Percentiles rank a stretch among this genome's conserved stretches.
Conservation (phyloP, 2,113 vertebrate genomes). For the Lepisosteus oculatus region DNA sequence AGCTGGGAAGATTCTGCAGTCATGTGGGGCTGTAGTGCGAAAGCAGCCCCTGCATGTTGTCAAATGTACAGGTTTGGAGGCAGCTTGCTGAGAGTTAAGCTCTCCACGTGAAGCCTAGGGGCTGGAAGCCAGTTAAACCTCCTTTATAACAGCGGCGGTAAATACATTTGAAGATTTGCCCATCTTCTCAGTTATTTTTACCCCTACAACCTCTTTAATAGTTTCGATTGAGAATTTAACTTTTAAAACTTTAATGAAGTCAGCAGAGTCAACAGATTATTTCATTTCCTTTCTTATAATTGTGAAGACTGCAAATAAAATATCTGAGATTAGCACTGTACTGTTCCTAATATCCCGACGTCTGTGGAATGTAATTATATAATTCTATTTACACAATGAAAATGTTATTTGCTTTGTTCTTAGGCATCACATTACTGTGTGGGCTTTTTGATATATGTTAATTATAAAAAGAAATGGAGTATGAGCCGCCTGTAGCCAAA, state of each 20-base stretch:
- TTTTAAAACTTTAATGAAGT: slow-evolving; percentile 14
- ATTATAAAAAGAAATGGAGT: slow-evolving; percentile 45
- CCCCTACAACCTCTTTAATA: too few relatives aligned
- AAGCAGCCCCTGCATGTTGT: too few relatives aligned
- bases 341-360: slow-evolving; percentile 24
- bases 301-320: slow-evolving; percentile 13
- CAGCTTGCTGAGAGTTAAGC: too few relatives aligned
- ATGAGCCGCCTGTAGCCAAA: slow-evolving; percentile 39
- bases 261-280: slow-evolving; percentile 17
- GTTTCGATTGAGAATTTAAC: too few relatives aligned
- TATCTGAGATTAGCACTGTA: slow-evolving; percentile 15
- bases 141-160: too few relatives aligned
- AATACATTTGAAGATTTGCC: too few relatives aligned
- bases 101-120: too few relatives aligned
- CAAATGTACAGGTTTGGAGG: too few relatives aligned
- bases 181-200: too few relatives aligned
- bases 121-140: too few relatives aligned
- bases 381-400: slow-evolving; percentile 41
- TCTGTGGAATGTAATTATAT: slow-evolving; percentile 35
- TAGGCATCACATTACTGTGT: slow-evolving; percentile 31
- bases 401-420: slow-evolving; percentile 43
- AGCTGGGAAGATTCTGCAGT: too few relatives aligned
- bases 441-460: slow-evolving; percentile 41
- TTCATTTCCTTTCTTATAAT: background rate
- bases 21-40: too few relatives aligned